These are phyloP conservation scores for Potamarius usumacintae DNA, from an alignment of 2,113 vertebrate genomes.

Conservation along the genomic window DNA sequence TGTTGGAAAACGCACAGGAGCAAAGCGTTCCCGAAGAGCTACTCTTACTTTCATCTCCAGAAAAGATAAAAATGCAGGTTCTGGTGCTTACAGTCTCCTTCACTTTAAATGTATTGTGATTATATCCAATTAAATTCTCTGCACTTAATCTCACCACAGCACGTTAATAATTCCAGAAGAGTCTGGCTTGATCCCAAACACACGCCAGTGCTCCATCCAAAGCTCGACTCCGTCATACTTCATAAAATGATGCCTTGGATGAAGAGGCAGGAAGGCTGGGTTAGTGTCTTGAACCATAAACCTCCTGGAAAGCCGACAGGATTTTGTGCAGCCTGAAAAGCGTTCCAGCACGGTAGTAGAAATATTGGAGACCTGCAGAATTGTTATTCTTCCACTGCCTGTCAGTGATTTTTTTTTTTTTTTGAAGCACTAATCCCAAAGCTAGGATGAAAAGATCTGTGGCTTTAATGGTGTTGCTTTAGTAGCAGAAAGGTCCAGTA, in stretches of 20 bases:
- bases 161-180: conserved; percentile 33
- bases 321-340: conserved; percentile 4
- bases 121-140: not conserved
- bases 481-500: not conserved
- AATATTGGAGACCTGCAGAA: not conserved
- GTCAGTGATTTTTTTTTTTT: not conserved
- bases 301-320: not conserved
- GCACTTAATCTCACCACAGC: conserved; percentile 25
- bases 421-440: not conserved
- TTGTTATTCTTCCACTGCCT: not conserved
- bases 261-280: not conserved
- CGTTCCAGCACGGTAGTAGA: not conserved
- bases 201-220: conserved; percentile 1
- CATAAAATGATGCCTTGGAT: conserved; percentile 35
- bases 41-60: not conserved
- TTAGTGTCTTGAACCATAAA: conserved; percentile 13
- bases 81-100: not conserved
- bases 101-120: not conserved
- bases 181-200: conserved; percentile 8
- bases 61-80: not conserved
- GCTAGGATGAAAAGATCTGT: not conserved
- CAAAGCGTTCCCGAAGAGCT: not conserved
- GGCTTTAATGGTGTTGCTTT: not conserved
- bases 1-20: not conserved
- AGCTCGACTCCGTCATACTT: conserved; percentile 11